Base-by-base conservation (phyloP, 2,888 invertebrate genomes). In the Aleiodes leptofemur region DNA sequence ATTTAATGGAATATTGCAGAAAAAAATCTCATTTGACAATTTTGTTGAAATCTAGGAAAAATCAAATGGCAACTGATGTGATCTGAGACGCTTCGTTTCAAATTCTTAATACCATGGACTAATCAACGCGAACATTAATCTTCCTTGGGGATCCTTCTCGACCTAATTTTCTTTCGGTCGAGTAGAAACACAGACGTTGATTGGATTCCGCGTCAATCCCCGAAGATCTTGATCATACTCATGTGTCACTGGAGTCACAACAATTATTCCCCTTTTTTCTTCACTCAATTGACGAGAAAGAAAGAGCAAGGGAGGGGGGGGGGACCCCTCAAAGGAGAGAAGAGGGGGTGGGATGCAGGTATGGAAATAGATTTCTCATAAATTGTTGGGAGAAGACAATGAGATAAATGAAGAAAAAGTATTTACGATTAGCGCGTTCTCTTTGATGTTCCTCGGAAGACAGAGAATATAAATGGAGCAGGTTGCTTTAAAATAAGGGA, bases 111-210 rank as follows among this genome's bases (percentile, higher is more conserved):
- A 84, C 83, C 83, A 80, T 23, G 80, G 85, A 86, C 87, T 87
- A 88, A 88, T 88, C 88, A 88, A 85, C 82, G 76, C 79, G 83
- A 86, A 83, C 87, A 88, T 88, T 88, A 88, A 88, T 88, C 88
- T 87, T 88, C 84, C 82, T 80, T 77, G 83, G 83, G 82, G 84
- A 84, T 86, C 82, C 83, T 84, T 82, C 83, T 84, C 84, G 84
- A 86, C 85, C 86, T 84, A 88, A 88, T 88, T 88, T 87, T 87
- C 86, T 82, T 85, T 79, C 81, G 82, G 81, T 82, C 81, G 82
- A 83, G 82, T 84, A 80, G 82, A 81, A 83, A 82, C 82, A 83
- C 85, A 87, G 86, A 86, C 84, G 87, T 87, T 87, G 85, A 88
- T 88, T 87, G 85, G 86, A 82, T 86, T 84, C 76, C 80, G 81